Conservation (phyloP, 2,888 invertebrate genomes). For the Lasioglossum marginatum region DNA sequence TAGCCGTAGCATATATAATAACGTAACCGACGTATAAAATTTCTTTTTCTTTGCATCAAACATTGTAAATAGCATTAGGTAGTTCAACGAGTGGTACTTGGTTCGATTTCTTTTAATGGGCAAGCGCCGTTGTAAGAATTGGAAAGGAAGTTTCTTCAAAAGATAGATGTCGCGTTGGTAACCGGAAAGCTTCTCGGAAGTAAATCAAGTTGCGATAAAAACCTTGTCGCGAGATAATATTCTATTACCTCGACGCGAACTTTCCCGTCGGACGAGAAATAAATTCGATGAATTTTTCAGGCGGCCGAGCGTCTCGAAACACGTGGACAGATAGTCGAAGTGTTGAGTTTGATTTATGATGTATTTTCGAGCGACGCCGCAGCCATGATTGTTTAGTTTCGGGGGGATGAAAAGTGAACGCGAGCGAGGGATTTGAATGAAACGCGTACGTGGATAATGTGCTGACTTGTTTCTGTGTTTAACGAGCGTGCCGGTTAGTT, state of each 20-base stretch:
- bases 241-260: neutral
- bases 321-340: neutral
- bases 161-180: constrained; percentile 52
- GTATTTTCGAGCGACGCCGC: constrained; percentile 76
- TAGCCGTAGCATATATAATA: neutral
- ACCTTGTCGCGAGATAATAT: neutral
- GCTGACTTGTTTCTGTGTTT: constrained; percentile 59
- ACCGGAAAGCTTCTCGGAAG: constrained; percentile 56
- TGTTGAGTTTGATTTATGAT: constrained; percentile 39
- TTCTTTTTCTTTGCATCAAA: neutral
- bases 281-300: constrained; percentile 20
- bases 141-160: constrained; percentile 29
- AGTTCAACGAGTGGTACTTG: constrained; percentile 19
- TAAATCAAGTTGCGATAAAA: constrained; percentile 26
- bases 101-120: constrained; percentile 38
- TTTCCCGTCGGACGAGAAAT: neutral
- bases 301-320: neutral
- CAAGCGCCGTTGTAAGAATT: constrained; percentile 22
- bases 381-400: constrained; percentile 83
- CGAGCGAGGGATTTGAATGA: constrained; percentile 73
- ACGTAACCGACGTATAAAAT: neutral
- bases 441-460: constrained; percentile 58
- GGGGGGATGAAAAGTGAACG: constrained; percentile 78
- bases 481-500: constrained; percentile 59
- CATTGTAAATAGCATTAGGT: neutral